Base-by-base conservation (phyloP, 2,888 invertebrate genomes). In the Adela reaumurella region DNA sequence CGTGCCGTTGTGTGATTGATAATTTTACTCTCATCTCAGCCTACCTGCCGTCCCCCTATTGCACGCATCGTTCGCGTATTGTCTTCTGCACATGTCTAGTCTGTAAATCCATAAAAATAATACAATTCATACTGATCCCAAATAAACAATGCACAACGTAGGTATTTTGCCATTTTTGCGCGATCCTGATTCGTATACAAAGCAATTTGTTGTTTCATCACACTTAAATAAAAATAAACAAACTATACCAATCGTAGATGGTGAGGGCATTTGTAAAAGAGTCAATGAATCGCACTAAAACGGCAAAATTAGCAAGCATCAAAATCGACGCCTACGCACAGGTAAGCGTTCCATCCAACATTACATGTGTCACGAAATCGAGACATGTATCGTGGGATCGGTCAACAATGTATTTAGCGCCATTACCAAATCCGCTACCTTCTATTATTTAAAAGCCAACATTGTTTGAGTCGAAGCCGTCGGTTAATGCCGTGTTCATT, bases 41-140 rank as follows among this genome's bases (percentile, higher is more conserved):
- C 86, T 93, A 95, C 95, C 95, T 92, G 95, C 95, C 64, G 95
- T 95, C 84, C 95, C 95, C 85, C 94, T 89, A 90, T 95, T 95
- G 90, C 95, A 95, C 82, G 90, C 89, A 82, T 93, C 94, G 85
- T 89, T 90, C 76, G 91, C 89, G 84, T 88, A 90, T 83, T 92
- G 89, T 84, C 94, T 88, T 83, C 95, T 90, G 90, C 95, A 95
- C 94, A 95, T 95, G 90, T 95, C 95, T 88, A 95, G 92, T 92
- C 94, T 94, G 93, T 79, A 92, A 91, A 73, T 62, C 62, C 69
- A 82, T 67, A 76, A 70, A 74, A 74, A 70, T 61, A 72, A 66
- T 65, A 50, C 52, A 57, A 58, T 48, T 19, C 45, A 47, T 47
- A 20, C 66, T 62, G 59, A 59, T 61, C 55, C 52, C 53, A 58